Conservation (phyloP, 2,113 vertebrate genomes). For the Macquaria australasica region DNA sequence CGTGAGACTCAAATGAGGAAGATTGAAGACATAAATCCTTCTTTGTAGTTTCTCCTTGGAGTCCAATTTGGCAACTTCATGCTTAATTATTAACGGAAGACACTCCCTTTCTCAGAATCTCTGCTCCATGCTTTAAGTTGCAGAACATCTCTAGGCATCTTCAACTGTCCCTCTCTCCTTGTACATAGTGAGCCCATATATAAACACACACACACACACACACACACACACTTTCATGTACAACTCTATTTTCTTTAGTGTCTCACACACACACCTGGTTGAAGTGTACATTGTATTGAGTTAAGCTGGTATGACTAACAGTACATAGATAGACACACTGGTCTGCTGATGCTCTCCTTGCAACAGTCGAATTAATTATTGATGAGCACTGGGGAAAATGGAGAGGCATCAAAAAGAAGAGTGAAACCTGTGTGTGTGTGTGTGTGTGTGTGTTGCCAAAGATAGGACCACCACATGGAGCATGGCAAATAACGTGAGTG, state of each 20-base stretch:
- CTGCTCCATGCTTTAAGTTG: too few species aligned
- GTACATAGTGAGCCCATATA: neutral
- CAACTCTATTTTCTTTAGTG: neutral
- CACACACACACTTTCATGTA: neutral
- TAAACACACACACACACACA: too few species aligned
- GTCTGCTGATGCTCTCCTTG: conserved; percentile 19
- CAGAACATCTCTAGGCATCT: neutral
- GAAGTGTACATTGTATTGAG: neutral
- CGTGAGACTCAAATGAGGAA: neutral
- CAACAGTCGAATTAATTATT: conserved; percentile 46
- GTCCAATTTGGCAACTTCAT: neutral
- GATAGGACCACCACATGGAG: conserved; percentile 8
- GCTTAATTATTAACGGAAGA: neutral
- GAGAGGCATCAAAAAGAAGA: conserved; percentile 37
- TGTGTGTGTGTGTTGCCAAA: conserved; percentile 5
- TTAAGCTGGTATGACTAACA: neutral
- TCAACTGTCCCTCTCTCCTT: neutral
- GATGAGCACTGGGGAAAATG: conserved; percentile 20
- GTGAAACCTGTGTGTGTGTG: neutral
- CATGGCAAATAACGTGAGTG: conserved; percentile 16
- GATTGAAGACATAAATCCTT: neutral
- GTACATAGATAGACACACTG: neutral
- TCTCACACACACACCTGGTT: too few species aligned
- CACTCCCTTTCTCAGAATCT: neutral
- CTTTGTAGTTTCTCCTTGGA: too few species aligned